Evolutionary conservation across 2,797 vertebrate species (phyloP), one percentile per base, ranked within the genome.

Genomic region (Columba guinea): DNA sequence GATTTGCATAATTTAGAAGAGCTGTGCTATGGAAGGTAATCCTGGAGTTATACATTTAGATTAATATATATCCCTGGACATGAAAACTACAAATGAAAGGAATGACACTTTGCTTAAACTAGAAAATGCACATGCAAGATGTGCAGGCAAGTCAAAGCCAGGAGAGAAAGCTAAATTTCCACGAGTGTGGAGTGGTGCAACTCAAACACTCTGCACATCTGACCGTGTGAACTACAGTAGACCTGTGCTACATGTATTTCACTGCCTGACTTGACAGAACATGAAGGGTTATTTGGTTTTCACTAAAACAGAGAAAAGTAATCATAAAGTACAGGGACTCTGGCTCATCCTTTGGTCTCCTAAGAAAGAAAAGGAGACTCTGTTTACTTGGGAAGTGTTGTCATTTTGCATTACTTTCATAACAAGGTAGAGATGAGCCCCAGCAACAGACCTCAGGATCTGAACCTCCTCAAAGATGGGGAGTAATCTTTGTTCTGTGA

Each of bases 401-500:
- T 87, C 82, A 86, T 86, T 93, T 96, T 53, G 68, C 24, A 52
- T 94, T 87, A 73, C 37, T 87, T 93, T 91, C 82, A 86, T 62
- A 80, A 62, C 10, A 77, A 89, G 58, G 28, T 62, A 58, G 41
- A 81, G 7, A 55, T 44, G 79, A 89, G 37, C 69, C 58, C 16
- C 62, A 71, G 76, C 27, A 71, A 84, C 27, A 59, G 26, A 55
- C 27, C 59, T 81, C 37, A 55, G 35, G 37, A 59, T 55, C 65
- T 78, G 87, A 89, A 52, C 41, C 26, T 59, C 60, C 26, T 20
- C 30, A 30, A 52, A 91, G 76, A 76, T 21, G 49, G 73, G 22
- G 32, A 76, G 35, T 10, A 76, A 34, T 76, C 76, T 94, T 84
- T 86, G 60, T 51, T 82, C 70, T 67, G 7, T 62, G 23, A 30